Evolutionary conservation across 2,888 invertebrate species (phyloP).

Genomic region (Watsonalla cultraria): DNA sequence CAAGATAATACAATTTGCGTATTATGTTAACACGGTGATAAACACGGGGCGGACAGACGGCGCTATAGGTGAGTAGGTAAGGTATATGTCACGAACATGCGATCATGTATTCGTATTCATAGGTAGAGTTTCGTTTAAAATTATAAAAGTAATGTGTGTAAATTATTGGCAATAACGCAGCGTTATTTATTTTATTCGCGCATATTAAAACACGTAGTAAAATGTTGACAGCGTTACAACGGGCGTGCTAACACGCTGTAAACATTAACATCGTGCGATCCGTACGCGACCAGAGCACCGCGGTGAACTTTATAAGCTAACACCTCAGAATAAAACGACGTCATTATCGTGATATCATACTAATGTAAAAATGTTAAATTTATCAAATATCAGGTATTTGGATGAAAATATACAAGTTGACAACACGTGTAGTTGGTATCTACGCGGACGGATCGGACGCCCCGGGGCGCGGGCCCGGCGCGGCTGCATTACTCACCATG

Average conservation of each 20-base stretch:
- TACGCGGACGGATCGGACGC: conserved; percentile 66
- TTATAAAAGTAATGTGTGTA: neutral
- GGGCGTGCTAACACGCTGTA: conserved; percentile 27
- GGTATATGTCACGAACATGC: no score
- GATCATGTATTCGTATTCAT: no score
- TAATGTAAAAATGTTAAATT: conserved; percentile 67
- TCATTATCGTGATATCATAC: conserved; percentile 67
- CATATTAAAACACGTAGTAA: conserved; percentile 24
- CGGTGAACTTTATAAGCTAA: conserved; percentile 55
- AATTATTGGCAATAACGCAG: conserved; percentile 8
- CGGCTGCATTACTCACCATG: conserved; percentile 69
- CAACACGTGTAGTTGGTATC: conserved; percentile 75
- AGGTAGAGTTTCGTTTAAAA: no score
- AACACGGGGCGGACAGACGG: neutral
- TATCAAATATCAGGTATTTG: conserved; percentile 70
- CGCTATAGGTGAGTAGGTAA: no score
- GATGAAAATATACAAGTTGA: conserved; percentile 77
- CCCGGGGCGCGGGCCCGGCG: conserved; percentile 58
- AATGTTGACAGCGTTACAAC: conserved; percentile 26
- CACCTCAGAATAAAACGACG: conserved; percentile 58
- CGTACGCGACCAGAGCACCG: conserved; percentile 17
- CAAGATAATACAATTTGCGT: neutral
- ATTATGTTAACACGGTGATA: neutral
- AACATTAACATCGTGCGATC: conserved; percentile 18
- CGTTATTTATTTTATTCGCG: conserved; percentile 15